These are phyloP conservation scores for Amblyraja radiata DNA, from an alignment of 2,797 vertebrate species.

Conservation along the genomic window DNA sequence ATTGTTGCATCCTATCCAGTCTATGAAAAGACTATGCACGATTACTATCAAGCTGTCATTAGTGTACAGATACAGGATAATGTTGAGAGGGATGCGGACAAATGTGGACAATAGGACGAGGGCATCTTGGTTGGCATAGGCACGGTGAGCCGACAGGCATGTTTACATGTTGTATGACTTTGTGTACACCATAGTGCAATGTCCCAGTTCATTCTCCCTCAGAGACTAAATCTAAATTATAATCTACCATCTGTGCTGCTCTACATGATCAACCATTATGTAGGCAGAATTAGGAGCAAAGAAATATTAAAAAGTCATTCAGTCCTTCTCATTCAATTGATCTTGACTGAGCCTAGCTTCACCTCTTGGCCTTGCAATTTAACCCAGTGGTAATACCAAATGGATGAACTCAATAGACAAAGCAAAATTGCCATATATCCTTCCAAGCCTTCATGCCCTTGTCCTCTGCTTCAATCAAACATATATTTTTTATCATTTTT, in stretches of 20 bases:
- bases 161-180: too few species aligned
- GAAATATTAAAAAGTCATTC: not conserved
- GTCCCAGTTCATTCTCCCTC: not conserved
- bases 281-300: not conserved
- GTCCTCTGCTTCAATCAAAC: not conserved
- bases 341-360: not conserved
- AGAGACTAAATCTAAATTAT: not conserved
- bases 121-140: too few species aligned
- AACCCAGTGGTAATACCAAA: not conserved
- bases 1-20: too few species aligned
- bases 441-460: too few species aligned
- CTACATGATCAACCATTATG: not conserved
- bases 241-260: not conserved
- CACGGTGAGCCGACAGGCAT: too few species aligned
- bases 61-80: too few species aligned
- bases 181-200: not conserved
- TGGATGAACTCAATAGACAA: not conserved
- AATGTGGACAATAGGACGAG: too few species aligned
- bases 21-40: too few species aligned
- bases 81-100: too few species aligned
- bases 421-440: not conserved
- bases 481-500: not conserved
- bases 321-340: not conserved
- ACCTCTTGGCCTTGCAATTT: not conserved
- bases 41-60: too few species aligned